Base-by-base conservation (phyloP, 2,888 invertebrate genomes). In the Neelides folsomi region DNA sequence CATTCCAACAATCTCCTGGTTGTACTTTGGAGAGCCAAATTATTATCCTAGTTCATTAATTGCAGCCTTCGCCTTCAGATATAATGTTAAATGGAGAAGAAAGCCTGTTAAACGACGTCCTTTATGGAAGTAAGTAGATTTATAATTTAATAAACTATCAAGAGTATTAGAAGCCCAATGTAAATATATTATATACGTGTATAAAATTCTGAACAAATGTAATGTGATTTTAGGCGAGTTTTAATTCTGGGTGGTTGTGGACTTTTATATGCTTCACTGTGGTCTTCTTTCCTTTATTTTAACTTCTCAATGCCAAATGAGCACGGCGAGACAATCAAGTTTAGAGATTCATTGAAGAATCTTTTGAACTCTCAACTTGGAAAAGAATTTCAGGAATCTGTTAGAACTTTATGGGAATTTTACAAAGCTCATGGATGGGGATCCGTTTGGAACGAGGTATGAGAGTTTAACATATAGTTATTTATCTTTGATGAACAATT, bases 301-400 rank as follows among this genome's bases (percentile, higher is more conserved):
- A 89, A 93, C 67, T 87, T 88, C 12, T 84, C 82, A 55, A 76
- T 92, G 49, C 83, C 83, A 0, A 87, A 89, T 69, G 79, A 79
- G 59, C 81, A 86, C 55, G 92, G 90, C 1, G 88, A 92, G 57
- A 83, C 86, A 67, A 81, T 92, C 12, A 88, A 86, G 35, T 75
- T 93, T 2, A 82, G 86, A 55, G 92, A 92, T 68, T 92, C 92
- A 0, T 65, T 93, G 0, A 79, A 82, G 63, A 87, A 94, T 69
- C 88, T 95, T 71, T 81, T 92, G 65, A 87, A 86, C 5, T 87
- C 88, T 3, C 87, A 87, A 53, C 75, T 80, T 72, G 89, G 88
- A 86, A 74, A 80, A n/a, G 85, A 89, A 66, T 75, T 88, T 39
- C 68, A 69, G 38, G 67, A 69, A 20, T 68, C 71, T 3, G 67